phyloP scores from a whole-genome alignment of 2,113 vertebrate genomes.

The Martes martes region DNA sequence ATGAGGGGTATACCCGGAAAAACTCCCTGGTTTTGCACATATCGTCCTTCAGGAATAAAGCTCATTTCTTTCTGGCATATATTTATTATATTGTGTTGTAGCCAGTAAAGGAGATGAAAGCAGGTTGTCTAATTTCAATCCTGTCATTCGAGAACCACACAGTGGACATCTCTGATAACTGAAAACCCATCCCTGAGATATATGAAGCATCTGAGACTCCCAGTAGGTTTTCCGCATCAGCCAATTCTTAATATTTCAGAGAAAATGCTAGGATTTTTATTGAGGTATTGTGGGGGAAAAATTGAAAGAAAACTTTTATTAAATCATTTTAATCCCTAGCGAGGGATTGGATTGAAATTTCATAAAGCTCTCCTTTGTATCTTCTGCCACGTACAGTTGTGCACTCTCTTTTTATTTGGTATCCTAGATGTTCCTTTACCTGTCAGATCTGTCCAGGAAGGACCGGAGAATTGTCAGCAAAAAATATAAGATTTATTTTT shows the following conservation, averaged over 20 bases:
- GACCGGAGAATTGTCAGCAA: constrained; percentile 87
- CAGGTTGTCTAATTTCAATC: not conserved
- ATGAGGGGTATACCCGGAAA: not conserved
- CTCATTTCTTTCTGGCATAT: not conserved
- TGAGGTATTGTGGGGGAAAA: not conserved
- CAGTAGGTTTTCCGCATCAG: not conserved
- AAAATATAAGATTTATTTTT: constrained; percentile 90
- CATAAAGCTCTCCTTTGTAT: not conserved
- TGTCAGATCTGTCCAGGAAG: constrained; percentile 88
- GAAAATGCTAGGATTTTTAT: not conserved
- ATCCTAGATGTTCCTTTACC: constrained; percentile 84
- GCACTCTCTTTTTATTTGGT: constrained; percentile 34
- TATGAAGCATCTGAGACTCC: not conserved
- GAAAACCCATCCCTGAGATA: not conserved
- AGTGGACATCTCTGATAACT: not conserved
- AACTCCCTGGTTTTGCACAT: not conserved
- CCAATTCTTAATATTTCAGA: not conserved
- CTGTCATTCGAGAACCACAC: not conserved
- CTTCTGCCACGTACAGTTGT: not conserved
- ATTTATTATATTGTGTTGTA: not conserved
- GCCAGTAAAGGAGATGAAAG: not conserved
- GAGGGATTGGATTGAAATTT: not conserved
- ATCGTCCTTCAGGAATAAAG: not conserved
- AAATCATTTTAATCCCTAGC: not conserved
- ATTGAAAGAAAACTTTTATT: not conserved